A percentile compares a stretch with the other conserved stretches of the same genome.
phyloP scores from a whole-genome alignment of 2,888 invertebrate species.

The Trachelus iudaicus region DNA sequence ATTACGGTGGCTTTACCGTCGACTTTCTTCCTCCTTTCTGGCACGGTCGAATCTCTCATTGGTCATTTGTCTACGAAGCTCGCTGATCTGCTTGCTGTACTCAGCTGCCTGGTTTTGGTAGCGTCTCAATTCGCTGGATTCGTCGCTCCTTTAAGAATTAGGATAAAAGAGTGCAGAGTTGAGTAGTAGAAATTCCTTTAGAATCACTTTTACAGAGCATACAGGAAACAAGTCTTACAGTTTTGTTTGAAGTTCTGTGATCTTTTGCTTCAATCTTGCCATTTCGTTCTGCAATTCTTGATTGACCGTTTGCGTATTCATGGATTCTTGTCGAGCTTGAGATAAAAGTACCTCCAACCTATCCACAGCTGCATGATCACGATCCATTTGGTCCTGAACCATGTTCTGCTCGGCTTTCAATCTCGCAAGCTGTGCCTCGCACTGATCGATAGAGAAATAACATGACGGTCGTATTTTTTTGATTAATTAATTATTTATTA shows the following conservation, averaged over 20 bases:
- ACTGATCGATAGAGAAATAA: conserved; percentile 52
- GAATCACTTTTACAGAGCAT: background rate
- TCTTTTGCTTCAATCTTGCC: conserved; percentile 69
- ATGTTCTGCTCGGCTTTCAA: conserved; percentile 65
- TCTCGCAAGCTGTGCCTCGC: conserved; percentile 67
- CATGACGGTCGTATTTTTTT: background rate
- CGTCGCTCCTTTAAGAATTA: conserved; percentile 18
- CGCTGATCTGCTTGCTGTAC: conserved; percentile 68
- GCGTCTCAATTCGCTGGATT: conserved; percentile 66
- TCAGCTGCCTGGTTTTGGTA: conserved; percentile 69
- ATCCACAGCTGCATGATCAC: conserved; percentile 67
- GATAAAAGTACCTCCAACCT: conserved; percentile 71
- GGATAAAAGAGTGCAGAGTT: conserved; percentile 42
- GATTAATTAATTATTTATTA: conserved; percentile 2
- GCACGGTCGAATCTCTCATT: conserved; percentile 68
- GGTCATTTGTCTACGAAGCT: conserved; percentile 68
- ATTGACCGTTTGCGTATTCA: conserved; percentile 72
- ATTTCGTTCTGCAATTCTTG: conserved; percentile 76
- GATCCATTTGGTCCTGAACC: conserved; percentile 63
- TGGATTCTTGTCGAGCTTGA: conserved; percentile 71
- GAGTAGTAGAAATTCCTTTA: background rate
- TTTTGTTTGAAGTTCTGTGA: conserved; percentile 67
- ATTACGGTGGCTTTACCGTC: conserved; percentile 44
- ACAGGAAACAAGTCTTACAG: conserved; percentile 63
- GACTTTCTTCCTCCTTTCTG: conserved; percentile 61